phyloP scores from a whole-genome alignment of 2,888 invertebrate species.

The Leptinotarsa juncta region DNA sequence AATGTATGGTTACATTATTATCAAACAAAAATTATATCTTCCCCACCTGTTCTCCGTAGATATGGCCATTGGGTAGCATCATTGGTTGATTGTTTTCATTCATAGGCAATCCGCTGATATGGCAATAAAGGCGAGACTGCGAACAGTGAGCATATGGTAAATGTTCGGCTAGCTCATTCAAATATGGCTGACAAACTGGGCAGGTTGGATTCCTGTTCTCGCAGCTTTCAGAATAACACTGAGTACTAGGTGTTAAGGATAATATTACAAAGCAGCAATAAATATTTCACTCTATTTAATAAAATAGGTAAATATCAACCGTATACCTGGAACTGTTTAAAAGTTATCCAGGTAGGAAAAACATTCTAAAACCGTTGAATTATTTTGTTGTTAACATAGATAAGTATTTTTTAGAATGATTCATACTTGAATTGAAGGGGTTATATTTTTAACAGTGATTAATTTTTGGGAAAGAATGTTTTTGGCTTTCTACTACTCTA shows the following conservation, averaged over 20 bases:
- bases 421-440: too few species aligned
- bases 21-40: neutral
- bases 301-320: neutral
- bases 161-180: conserved; percentile 85
- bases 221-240: conserved; percentile 76
- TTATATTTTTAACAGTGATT: too few species aligned
- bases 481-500: too few species aligned
- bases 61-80: conserved; percentile 98
- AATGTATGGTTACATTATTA: neutral
- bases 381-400: too few species aligned
- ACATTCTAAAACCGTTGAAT: too few species aligned
- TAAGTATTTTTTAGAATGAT: too few species aligned
- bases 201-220: conserved; percentile 85
- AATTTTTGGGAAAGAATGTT: too few species aligned
- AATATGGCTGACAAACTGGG: conserved; percentile 91
- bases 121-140: conserved; percentile 94
- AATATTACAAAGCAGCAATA: conserved; percentile 3
- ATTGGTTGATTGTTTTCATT: conserved; percentile 98
- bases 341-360: too few species aligned
- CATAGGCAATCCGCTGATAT: conserved; percentile 88
- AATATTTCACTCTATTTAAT: too few species aligned
- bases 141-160: conserved; percentile 97
- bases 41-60: conserved; percentile 89
- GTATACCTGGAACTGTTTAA: too few species aligned
- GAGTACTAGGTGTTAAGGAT: conserved; percentile 64